phyloP scores from a whole-genome alignment of 2,797 vertebrate species.

The Girardinus metallicus region DNA sequence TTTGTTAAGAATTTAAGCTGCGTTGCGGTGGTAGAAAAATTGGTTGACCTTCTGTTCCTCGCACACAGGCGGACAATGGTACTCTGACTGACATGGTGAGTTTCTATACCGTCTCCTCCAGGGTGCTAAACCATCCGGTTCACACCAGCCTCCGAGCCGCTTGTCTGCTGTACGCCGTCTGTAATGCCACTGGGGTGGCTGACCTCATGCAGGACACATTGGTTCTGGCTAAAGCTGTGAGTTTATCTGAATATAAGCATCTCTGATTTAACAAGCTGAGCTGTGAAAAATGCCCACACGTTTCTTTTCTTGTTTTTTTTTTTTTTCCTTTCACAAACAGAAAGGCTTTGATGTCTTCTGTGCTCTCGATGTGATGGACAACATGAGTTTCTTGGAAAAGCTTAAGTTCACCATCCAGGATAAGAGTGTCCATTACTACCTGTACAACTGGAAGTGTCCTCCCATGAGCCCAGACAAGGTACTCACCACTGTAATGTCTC shows the following conservation, averaged over 20 bases:
- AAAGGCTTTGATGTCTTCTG: slow-evolving; percentile 86
- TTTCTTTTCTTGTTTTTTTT: not conserved
- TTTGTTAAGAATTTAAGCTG: not conserved
- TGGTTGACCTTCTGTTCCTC: slow-evolving; percentile 4
- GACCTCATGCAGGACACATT: slow-evolving; percentile 91
- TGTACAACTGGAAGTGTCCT: slow-evolving; percentile 98
- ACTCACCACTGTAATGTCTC: slow-evolving; percentile 8
- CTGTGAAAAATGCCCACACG: not conserved
- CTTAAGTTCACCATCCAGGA: slow-evolving; percentile 90
- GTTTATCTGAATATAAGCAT: slow-evolving; percentile 43
- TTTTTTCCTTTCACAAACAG: slow-evolving; percentile 34
- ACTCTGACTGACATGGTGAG: slow-evolving; percentile 90
- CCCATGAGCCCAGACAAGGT: slow-evolving; percentile 92
- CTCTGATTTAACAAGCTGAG: not conserved
- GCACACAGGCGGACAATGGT: slow-evolving; percentile 79
- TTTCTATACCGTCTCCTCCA: slow-evolving; percentile 88
- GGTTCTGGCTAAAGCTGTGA: slow-evolving; percentile 91
- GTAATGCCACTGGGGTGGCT: slow-evolving; percentile 82
- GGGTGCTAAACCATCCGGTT: slow-evolving; percentile 89
- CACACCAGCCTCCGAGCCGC: slow-evolving; percentile 91
- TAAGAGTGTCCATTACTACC: slow-evolving; percentile 90
- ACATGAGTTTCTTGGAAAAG: slow-evolving; percentile 91
- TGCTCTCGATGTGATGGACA: slow-evolving; percentile 93
- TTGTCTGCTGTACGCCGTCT: slow-evolving; percentile 86
- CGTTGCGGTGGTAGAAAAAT: slow-evolving; percentile 3